Evolutionary conservation across 1,140 invertebrate genomes (phyloP).

Genomic region (Planococcus citri): DNA sequence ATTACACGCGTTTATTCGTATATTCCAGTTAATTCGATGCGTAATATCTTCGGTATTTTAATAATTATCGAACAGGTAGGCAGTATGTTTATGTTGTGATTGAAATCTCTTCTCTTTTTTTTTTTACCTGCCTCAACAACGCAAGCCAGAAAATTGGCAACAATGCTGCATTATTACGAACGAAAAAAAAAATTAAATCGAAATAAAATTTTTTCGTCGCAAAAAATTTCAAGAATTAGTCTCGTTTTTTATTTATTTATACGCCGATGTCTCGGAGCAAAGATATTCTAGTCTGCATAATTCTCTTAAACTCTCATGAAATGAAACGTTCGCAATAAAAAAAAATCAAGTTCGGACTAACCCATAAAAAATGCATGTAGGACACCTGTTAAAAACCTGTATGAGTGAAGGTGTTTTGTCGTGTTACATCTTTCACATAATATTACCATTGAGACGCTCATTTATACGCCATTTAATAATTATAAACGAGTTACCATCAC

Average conservation of each 20-base stretch:
- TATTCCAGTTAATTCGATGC: not conserved
- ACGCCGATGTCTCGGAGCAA: not conserved
- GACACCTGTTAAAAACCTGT: constrained; percentile 2
- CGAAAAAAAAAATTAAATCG: not conserved
- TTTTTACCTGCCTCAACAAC: too few species aligned
- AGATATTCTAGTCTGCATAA: not conserved
- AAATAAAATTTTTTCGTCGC: not conserved
- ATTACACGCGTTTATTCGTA: too few species aligned
- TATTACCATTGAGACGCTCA: too few species aligned
- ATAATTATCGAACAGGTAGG: constrained; percentile 3
- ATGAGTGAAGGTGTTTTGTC: not conserved
- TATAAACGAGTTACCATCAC: too few species aligned
- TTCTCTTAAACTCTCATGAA: not conserved
- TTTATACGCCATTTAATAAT: too few species aligned
- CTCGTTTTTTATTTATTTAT: not conserved
- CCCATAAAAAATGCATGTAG: not conserved
- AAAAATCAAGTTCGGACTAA: not conserved
- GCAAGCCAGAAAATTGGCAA: not conserved
- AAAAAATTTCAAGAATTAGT: not conserved
- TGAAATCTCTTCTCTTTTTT: not conserved
- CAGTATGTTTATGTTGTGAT: constrained; percentile 3
- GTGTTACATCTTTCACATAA: not conserved
- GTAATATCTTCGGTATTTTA: constrained; percentile 3
- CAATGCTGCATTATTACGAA: not conserved
- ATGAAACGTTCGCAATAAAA: not conserved